Evolutionary conservation across 2,888 invertebrate species (phyloP).

Genomic region (Oegoconia quadripuncta): DNA sequence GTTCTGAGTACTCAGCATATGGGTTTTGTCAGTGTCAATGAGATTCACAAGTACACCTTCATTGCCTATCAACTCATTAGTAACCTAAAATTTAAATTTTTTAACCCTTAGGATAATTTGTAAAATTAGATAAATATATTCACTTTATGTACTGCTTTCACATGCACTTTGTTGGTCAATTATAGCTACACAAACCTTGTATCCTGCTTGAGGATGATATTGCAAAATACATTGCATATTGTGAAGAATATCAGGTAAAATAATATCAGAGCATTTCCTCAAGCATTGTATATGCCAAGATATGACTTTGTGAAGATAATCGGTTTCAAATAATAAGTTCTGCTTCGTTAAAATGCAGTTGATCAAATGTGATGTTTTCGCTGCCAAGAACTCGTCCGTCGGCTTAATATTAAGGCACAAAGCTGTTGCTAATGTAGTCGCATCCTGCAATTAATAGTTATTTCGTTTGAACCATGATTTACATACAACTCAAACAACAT

Average conservation of each 20-base stretch:
- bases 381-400: constrained; percentile 72
- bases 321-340: constrained; percentile 57
- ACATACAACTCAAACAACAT: neutral
- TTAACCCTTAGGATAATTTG: no score
- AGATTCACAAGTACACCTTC: constrained; percentile 53
- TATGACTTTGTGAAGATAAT: constrained; percentile 50
- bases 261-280: constrained; percentile 54
- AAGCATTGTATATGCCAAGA: constrained; percentile 68
- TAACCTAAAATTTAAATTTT: constrained; percentile 20
- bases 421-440: constrained; percentile 44
- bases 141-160: no score
- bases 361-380: constrained; percentile 79
- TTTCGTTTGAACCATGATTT: neutral
- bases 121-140: no score
- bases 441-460: constrained; percentile 45
- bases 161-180: no score
- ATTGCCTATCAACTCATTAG: constrained; percentile 52
- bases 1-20: constrained; percentile 32
- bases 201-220: constrained; percentile 37
- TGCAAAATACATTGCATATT: constrained; percentile 63
- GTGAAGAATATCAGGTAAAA: constrained; percentile 63
- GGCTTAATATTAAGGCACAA: constrained; percentile 59
- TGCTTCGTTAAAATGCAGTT: constrained; percentile 76
- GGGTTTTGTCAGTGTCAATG: constrained; percentile 39
- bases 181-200: constrained; percentile 37